Conservation (phyloP, 64 coral and sea anemone genomes). For the Hydrozoanthus tunicans region DNA sequence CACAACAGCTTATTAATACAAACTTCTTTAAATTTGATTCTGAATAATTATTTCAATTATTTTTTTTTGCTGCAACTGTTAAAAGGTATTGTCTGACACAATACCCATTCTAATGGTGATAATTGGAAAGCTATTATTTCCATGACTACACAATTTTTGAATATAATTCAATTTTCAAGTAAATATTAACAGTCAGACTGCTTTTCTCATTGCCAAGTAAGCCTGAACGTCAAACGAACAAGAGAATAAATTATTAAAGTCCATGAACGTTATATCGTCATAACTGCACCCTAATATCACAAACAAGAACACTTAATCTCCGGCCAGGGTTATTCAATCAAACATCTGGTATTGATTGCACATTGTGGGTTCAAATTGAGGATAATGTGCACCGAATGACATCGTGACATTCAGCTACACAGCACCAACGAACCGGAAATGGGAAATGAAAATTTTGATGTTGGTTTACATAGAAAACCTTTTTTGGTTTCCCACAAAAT, state of each 20-base stretch:
- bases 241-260: slow-evolving; percentile 26
- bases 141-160: too few relatives aligned
- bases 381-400: not conserved
- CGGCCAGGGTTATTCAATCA: slow-evolving; percentile 28
- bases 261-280: slow-evolving; percentile 24
- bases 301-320: slow-evolving; percentile 34
- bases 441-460: not conserved
- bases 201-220: not conserved
- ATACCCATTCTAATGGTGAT: too few relatives aligned
- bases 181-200: not conserved
- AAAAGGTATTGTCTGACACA: too few relatives aligned
- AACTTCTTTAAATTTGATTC: too few relatives aligned
- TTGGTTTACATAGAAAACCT: not conserved
- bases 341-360: not conserved
- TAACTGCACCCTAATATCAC: slow-evolving; percentile 8
- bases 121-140: too few relatives aligned
- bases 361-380: slow-evolving; percentile 17
- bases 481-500: not conserved
- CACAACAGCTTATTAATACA: too few relatives aligned
- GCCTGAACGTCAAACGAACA: not conserved
- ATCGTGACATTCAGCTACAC: not conserved
- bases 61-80: too few relatives aligned
- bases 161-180: too few relatives aligned
- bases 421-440: slow-evolving; percentile 37
- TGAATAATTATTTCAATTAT: too few relatives aligned